Percentiles rank a stretch among this genome's conserved stretches.
These are phyloP conservation scores for Tapera naevia DNA, from an alignment of 2,797 vertebrate genomes.

Conservation along the genomic window DNA sequence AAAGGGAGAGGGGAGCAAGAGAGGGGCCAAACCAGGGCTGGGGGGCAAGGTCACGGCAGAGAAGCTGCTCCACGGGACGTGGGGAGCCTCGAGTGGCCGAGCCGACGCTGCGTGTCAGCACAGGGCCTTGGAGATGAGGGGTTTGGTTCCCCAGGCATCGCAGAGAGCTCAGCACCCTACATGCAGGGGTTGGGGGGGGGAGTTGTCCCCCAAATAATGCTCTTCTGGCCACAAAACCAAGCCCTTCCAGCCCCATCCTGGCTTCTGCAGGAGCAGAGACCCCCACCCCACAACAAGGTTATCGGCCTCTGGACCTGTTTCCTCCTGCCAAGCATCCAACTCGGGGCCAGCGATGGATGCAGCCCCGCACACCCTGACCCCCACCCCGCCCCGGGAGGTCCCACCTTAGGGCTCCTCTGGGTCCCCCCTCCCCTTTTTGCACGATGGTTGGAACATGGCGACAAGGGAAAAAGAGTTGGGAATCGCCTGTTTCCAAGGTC, in stretches of 20 bases:
- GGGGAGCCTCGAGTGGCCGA: background rate
- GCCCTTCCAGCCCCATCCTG: background rate
- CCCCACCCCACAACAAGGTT: background rate
- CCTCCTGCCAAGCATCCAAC: background rate
- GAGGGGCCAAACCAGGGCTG: background rate
- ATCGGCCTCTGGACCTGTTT: accelerated
- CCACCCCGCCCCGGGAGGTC: background rate
- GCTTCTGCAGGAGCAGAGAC: background rate
- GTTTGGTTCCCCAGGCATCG: background rate
- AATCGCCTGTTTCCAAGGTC: constrained; percentile 4
- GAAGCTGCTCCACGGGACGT: background rate
- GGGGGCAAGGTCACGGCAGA: constrained; percentile 21
- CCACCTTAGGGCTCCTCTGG: accelerated
- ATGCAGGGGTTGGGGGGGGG: no score
- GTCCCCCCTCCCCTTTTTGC: background rate
- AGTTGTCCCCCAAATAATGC: background rate
- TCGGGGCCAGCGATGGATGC: accelerated
- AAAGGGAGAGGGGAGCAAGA: background rate
- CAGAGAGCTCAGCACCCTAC: no score
- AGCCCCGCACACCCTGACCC: background rate
- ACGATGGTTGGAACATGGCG: background rate
- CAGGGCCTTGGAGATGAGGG: background rate
- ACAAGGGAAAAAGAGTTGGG: background rate
- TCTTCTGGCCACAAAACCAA: background rate
- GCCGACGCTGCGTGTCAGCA: accelerated